Base-by-base conservation (phyloP, 2,797 vertebrate species). In the Pyrocephalus nanus region DNA sequence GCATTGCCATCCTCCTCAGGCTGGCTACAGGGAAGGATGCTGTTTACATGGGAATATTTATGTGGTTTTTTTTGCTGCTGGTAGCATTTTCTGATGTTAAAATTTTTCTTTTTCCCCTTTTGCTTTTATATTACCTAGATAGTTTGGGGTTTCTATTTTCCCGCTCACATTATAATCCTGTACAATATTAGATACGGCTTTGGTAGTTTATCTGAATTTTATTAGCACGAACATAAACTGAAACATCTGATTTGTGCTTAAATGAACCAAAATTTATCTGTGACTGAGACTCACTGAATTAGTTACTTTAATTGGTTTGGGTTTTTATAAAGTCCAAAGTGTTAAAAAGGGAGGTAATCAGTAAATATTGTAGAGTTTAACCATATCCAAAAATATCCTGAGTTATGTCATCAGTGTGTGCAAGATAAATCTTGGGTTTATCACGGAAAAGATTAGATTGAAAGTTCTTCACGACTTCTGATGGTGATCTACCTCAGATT, bases 41-140 rank as follows among this genome's bases (percentile, higher is more conserved):
- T 84, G 77, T 87, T 89, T 94, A 34, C 48, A n/a, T 11, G 45
- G 60, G n/a, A 87, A 57, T 86, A 87, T 95, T 87, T 92, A 90
- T 85, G 25, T 18, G 29, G 53, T 85, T 64, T 53, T 26, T 55
- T 88, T 92, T 89, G 71, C 61, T 96, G 77, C 66, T 94, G 11
- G 48, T 86, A 72, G 55, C 43, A 8, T 93, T 84, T 90, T 65
- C 54, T 75, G 58, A 65, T 51, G 22, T 83, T 54, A 77, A 69
- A 19, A 40, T 47, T 36, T 84, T 83, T 73, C 43, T 40, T 9
- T 61, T 80, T 84, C 38, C 64, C 32, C 22, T 88, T 89, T 62
- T 80, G 22, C 23, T 55, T 72, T 67, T 85, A 12, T 78, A 1
- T 64, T 58, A 71, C 27, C 93, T 71, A 30, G 19, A 45, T 20